These are phyloP conservation scores for Ceratosolen fusciceps DNA, from an alignment of 1,140 invertebrate genomes.

Conservation along the genomic window DNA sequence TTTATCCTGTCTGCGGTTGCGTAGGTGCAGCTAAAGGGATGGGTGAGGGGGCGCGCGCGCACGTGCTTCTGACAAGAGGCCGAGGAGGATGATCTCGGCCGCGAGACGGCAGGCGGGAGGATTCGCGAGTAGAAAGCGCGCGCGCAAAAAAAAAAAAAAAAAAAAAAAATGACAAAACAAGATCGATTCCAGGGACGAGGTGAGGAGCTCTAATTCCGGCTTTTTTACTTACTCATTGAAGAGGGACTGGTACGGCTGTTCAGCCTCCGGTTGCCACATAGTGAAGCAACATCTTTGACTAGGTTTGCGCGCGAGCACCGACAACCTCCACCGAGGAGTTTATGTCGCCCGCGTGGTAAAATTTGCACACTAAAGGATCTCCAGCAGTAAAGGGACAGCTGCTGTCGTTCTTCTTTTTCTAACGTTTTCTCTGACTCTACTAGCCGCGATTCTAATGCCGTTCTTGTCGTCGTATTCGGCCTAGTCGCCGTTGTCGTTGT, in stretches of 20 bases:
- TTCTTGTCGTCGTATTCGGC: too few species aligned
- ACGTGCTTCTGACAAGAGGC: too few species aligned
- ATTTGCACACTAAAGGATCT: background rate
- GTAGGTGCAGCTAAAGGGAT: constrained; percentile 27
- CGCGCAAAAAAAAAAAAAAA: constrained; percentile 1
- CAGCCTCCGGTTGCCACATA: constrained; percentile 67
- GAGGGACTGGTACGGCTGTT: constrained; percentile 60
- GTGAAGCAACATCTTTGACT: constrained; percentile 61
- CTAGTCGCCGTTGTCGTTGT: background rate
- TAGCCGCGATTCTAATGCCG: too few species aligned
- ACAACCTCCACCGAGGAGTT: background rate
- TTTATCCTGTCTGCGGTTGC: background rate
- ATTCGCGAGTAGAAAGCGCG: constrained; percentile 16
- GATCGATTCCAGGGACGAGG: background rate
- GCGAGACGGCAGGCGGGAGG: background rate
- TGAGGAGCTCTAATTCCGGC: background rate
- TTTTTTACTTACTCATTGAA: constrained; percentile 60
- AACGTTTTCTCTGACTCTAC: background rate
- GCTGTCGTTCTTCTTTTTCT: too few species aligned
- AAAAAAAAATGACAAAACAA: background rate
- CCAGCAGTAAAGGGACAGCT: background rate
- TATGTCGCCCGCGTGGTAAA: background rate
- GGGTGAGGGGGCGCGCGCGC: background rate
- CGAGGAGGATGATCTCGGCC: too few species aligned
- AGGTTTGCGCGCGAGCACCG: background rate